Evolutionary conservation across 23 tunicate genomes (phyloP), one percentile per base, ranked within the genome.

Genomic region (Halocynthia aurantium): DNA sequence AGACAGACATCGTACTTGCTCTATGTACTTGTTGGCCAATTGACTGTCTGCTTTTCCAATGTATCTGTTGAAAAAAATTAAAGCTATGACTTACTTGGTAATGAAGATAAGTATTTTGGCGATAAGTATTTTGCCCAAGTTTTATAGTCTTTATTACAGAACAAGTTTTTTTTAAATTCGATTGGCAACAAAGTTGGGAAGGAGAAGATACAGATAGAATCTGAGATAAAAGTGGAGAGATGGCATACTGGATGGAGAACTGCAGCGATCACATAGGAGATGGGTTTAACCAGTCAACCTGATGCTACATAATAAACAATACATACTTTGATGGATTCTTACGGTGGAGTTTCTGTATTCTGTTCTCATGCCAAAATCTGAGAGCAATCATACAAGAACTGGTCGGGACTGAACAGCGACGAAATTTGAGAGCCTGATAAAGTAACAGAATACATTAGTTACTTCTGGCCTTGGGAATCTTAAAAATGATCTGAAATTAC

Each of bases 21-120:
- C 90, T 7, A 77, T 81, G 57, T 85, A 85, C 51, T 55, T 68
- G 20, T 85, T 82, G 7, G 91, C 90, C 40, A 64, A 10, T 7
- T 53, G 57, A 65, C 85, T 86, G n/a, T 84, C 73, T 51, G 88
- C 97, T 22, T 71, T 84, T 8, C 97, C 97, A 52, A 90, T 71
- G 55, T 81, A 90, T 56, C 97, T 90, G 82, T 31, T 31, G 4
- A 31, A 31, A 31, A 60, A 15, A 15, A 58, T 12, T 76, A 5
- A 18, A 76, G 2, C 18, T 58, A 72, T 44, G 58, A 13, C 50
- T 52, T 50, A 60, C 1, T 60, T 15, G 17, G 17, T 2, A 60
- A 15, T 60, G 44, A 4, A 31, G 44, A 31, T 31, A 31, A 31
- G 44, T 31, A 0, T 31, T 31, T 1, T 31, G 44, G 44, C n/a